Evolutionary conservation across 1,140 invertebrate genomes (phyloP), one percentile per base, ranked within the genome.

Genomic region (Eupristina koningsbergeri): DNA sequence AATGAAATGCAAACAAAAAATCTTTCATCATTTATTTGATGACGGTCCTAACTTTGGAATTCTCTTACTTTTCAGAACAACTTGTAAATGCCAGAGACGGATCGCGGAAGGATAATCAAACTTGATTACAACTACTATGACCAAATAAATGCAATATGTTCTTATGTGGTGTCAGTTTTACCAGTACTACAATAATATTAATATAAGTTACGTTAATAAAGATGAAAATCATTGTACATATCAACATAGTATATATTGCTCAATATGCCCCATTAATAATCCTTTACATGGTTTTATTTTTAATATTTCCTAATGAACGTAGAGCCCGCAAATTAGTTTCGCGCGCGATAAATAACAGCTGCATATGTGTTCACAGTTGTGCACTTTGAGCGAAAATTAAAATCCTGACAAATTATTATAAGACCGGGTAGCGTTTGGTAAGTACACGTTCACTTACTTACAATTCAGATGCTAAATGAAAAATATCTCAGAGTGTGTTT

Each of bases 61-160:
- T 90, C 86, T 90, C 87, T 90, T 89, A 82, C 85, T 91, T 91
- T 91, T 91, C 90, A 91, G 89, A 90, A 89, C 89, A 89, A 89
- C 87, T 89, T 89, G 86, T 91, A 91, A 91, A 87, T 89, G 86
- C 88, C 89, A 87, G 84, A 80, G 89, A 86, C 88, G 89, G 89
- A 88, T 87, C 87, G 88, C 88, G 87, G 86, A 87, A 89, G 88
- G 88, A 88, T 88, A 89, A 89, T 89, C 88, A 88, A 88, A 88
- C 75, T 85, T 80, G 86, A 86, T 89, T 86, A 86, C 87, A 87
- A 87, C 88, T 61, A 87, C 87, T 88, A 87, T 82, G 86, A 83
- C 71, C 78, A 80, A 85, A 85, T 77, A 77, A 81, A 85, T 64
- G 63, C 79, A 85, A 77, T 85, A 85, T 85, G 84, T 85, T 74